These are phyloP conservation scores for Pachypsylla venusta DNA, from an alignment of 1,140 invertebrate species.

Conservation along the genomic window DNA sequence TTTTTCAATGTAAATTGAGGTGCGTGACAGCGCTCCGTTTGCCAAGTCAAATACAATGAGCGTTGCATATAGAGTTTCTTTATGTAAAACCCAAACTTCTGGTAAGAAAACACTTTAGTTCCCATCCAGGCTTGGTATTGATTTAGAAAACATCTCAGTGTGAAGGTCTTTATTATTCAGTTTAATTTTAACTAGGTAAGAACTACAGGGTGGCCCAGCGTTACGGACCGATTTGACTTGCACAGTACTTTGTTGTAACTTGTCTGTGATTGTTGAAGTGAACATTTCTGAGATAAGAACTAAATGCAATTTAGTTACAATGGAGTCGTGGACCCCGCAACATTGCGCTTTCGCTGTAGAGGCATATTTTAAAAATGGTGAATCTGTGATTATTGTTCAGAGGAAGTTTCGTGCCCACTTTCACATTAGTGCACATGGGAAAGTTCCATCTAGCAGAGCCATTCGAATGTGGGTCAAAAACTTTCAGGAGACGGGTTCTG, in stretches of 20 bases:
- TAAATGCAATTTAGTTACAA: conserved; percentile 17
- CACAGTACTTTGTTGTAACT: not conserved
- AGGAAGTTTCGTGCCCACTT: conserved; percentile 14
- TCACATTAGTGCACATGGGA: conserved; percentile 11
- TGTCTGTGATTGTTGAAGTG: conserved; percentile 9
- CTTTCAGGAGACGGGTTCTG: conserved; percentile 19
- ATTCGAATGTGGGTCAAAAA: conserved; percentile 18
- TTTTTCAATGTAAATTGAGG: no score
- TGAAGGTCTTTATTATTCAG: no score
- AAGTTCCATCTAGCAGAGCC: conserved; percentile 15
- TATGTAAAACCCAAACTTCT: no score
- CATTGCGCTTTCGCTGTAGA: conserved; percentile 17
- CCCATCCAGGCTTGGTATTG: no score
- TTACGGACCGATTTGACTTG: not conserved
- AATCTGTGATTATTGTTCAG: conserved; percentile 15
- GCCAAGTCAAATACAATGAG: no score
- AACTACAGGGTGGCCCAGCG: not conserved
- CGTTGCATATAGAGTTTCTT: no score
- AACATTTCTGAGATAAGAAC: conserved; percentile 8
- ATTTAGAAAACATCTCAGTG: no score
- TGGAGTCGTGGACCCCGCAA: conserved; percentile 15
- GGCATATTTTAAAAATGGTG: conserved; percentile 14
- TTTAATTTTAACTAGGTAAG: no score
- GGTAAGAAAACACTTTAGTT: no score
- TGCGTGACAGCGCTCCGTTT: no score